Evolutionary conservation across 2,888 invertebrate genomes (phyloP), one percentile per base, ranked within the genome.

Genomic region (Stramonita haemastoma): DNA sequence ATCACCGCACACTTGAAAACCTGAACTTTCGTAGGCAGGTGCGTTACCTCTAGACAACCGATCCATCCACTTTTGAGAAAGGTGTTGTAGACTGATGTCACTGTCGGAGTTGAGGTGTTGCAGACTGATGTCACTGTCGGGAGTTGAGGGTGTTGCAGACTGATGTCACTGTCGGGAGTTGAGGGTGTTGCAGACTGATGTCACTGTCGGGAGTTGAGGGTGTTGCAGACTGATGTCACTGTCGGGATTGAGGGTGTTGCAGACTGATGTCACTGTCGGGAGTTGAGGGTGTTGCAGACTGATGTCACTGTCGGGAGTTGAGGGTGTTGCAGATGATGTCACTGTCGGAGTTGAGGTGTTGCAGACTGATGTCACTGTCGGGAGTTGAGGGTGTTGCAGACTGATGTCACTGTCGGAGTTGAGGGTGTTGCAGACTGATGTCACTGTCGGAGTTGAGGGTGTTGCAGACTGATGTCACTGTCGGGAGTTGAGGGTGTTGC

Each of bases 71-170:
- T 46, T 46, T 46, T 46, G 46, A 46, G 46, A 8, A n/a, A n/a
- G n/a, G n/a, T n/a, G n/a, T n/a, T n/a, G n/a, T n/a, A n/a, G n/a
- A n/a, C n/a, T n/a, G n/a, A n/a, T n/a, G n/a, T n/a, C n/a, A n/a
- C n/a, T n/a, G n/a, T n/a, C n/a, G 46, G 46, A 46, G 8, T 8
- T 46, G 2, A n/a, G 83, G 29, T 83, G 79, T 46, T 77, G 0
- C 93, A 94, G 99, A 97, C 97, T 99, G 97, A 99, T 99, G 97
- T 99, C 99, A n/a, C n/a, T n/a, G n/a, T n/a, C n/a, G n/a, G 46
- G 46, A 46, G 8, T 8, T 46, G 2, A n/a, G 5, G 83, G 29
- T 83, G 79, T 46, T 77, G 0, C 93, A 94, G 99, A 97, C 97
- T 99, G 97, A 99, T 99, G 97, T 99, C 99, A n/a, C n/a, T n/a